Percentiles rank a stretch among this genome's conserved stretches.
phyloP scores from a whole-genome alignment of 2,888 invertebrate species.

The Sylvicola cinctus region DNA sequence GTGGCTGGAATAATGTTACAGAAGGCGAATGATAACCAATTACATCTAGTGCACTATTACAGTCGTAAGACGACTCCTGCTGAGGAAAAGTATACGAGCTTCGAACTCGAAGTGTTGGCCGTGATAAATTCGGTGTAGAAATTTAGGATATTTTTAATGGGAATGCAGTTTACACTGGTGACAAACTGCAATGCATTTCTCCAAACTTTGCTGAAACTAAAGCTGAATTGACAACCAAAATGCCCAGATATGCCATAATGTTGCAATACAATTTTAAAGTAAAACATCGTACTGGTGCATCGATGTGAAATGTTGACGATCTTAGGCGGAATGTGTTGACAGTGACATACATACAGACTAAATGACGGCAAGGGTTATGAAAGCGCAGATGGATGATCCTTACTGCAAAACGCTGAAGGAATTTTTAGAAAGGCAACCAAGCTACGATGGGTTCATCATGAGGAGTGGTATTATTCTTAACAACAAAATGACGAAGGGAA shows the following conservation, averaged over 20 bases:
- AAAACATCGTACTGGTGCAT: slow-evolving; percentile 16
- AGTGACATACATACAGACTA: slow-evolving; percentile 1
- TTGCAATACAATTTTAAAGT: slow-evolving; percentile 14
- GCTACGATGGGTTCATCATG: neutral
- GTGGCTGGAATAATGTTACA: too few species aligned
- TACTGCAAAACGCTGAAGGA: slow-evolving; percentile 9
- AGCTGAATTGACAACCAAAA: slow-evolving; percentile 12
- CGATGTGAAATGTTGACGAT: slow-evolving; percentile 15
- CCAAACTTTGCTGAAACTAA: slow-evolving; percentile 12
- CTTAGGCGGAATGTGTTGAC: slow-evolving; percentile 13
- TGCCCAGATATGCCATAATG: slow-evolving; percentile 16
- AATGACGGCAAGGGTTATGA: neutral
- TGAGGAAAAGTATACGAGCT: slow-evolving; percentile 12
- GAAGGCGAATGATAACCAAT: slow-evolving; percentile 7
- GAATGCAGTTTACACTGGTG: slow-evolving; percentile 10
- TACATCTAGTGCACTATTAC: slow-evolving; percentile 13
- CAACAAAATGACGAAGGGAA: slow-evolving; percentile 5
- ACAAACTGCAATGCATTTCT: slow-evolving; percentile 15
- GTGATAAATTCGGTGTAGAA: slow-evolving; percentile 12
- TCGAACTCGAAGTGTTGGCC: slow-evolving; percentile 15
- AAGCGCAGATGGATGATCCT: slow-evolving; percentile 4
- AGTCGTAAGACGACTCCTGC: slow-evolving; percentile 12
- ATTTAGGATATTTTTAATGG: slow-evolving; percentile 13
- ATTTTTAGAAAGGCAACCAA: slow-evolving; percentile 3
- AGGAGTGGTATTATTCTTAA: slow-evolving; percentile 6